Evolutionary conservation across 2,888 invertebrate genomes (phyloP), one percentile per base, ranked within the genome.

Genomic region (Halocaridina rubra): DNA sequence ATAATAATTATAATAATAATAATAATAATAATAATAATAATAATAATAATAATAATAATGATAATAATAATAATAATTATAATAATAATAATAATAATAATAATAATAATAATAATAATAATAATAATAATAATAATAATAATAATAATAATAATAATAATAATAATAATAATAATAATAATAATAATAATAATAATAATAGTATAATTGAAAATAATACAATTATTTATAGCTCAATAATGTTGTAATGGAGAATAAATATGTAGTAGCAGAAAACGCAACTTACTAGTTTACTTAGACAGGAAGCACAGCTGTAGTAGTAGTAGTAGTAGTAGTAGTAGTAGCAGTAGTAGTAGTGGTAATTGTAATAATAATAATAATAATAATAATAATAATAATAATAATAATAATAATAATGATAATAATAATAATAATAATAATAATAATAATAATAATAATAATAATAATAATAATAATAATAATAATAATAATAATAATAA

Each of bases 51-150:
- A 69, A 69, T 69, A 69, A 27, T 69, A 29, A 32, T 30, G 33
- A 32, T 30, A 29, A 32, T 72, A 30, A 72, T 72, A 32, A 32
- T 30, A 72, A 72, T 72, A 30, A 4, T 30, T 7, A 32, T 30
- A 72, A 72, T 29, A 30, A 72, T 30, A 30, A 72, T 32, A 30
- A 32, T 72, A n/a, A 72, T 30, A 30, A 72, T 72, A 8, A 72
- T 72, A n/a, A 72, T 30, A n/a, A 72, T 32, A 72, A 72, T 72
- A 30, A 72, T 30, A 8, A 72, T 72, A 30, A 72, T 30, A n/a
- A 72, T 72, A n/a, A 72, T 72, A 30, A 72, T 30, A n/a, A 72
- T 72, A 33, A 33, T 33, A n/a, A 33, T 72, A 46, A 74, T 33
- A 32, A 74, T 13, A 33, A 3, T 74, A 33, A 74, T 3, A 32